Conservation (phyloP, 2,797 vertebrate genomes). For the Alcedo quadribrachys region DNA sequence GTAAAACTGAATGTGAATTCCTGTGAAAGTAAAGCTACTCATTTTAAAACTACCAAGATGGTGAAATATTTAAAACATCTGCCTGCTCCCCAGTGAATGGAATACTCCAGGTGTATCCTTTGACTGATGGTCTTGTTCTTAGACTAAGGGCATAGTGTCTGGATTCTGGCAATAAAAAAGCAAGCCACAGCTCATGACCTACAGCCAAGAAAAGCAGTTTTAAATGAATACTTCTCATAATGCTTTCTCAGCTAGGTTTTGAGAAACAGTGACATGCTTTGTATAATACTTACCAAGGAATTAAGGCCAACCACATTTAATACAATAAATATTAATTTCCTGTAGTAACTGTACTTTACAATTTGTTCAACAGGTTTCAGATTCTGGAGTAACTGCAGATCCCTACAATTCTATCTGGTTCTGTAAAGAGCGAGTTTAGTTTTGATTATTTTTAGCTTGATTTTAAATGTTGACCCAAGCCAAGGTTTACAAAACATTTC, state of each 20-base stretch:
- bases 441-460: neutral
- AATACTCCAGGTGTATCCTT: neutral
- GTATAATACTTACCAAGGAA: neutral
- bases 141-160: neutral
- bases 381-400: neutral
- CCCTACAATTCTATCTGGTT: neutral
- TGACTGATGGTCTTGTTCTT: neutral
- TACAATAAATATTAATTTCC: neutral
- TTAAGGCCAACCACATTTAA: neutral
- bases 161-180: neutral
- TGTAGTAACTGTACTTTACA: neutral
- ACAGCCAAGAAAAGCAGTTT: neutral
- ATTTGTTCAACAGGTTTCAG: neutral
- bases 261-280: neutral
- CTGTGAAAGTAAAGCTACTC: neutral
- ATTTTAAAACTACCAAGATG: neutral
- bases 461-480: neutral
- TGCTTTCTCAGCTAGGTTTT: neutral
- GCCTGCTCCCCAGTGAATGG: neutral
- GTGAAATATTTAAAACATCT: neutral
- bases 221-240: neutral
- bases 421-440: neutral
- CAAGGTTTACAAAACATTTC: neutral
- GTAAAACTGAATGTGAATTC: neutral
- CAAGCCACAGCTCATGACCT: neutral